Percentiles rank a stretch among this genome's conserved stretches.
These are phyloP conservation scores for Diorhabda sublineata DNA, from an alignment of 1,140 invertebrate species.

Conservation along the genomic window DNA sequence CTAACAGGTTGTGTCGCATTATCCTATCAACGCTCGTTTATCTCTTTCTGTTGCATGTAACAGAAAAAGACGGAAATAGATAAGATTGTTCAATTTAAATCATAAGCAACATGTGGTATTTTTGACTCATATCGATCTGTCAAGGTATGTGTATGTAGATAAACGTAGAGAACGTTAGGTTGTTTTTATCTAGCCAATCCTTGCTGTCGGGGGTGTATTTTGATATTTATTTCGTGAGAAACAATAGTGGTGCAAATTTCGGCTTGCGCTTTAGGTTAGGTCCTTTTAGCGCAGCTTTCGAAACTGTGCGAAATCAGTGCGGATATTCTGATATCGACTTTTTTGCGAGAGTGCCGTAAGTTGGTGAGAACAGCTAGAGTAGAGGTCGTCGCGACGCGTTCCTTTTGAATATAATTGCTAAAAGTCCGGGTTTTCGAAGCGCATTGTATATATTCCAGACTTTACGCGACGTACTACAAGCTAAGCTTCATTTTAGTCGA, in stretches of 20 bases:
- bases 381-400: constrained; percentile 19
- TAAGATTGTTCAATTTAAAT: constrained; percentile 18
- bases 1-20: constrained; percentile 17
- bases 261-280: constrained; percentile 32
- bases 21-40: constrained; percentile 13
- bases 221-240: constrained; percentile 8
- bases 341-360: constrained; percentile 24
- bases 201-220: constrained; percentile 12
- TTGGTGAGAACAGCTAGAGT: constrained; percentile 34
- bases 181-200: constrained; percentile 17
- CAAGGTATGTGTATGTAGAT: constrained; percentile 25
- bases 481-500: constrained; percentile 24
- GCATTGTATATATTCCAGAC: constrained; percentile 31
- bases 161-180: constrained; percentile 18
- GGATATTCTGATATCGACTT: constrained; percentile 32
- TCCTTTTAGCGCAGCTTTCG: constrained; percentile 39
- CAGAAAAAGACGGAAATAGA: constrained; percentile 6
- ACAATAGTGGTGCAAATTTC: constrained; percentile 18
- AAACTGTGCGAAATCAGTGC: constrained; percentile 27
- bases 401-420: constrained; percentile 25
- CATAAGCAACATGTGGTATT: constrained; percentile 39
- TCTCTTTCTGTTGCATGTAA: constrained; percentile 11
- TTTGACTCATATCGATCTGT: constrained; percentile 38
- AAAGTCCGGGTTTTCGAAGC: constrained; percentile 35
- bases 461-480: constrained; percentile 18